Conservation (phyloP, 2,797 vertebrate genomes). For the Hemitrygon akajei region DNA sequence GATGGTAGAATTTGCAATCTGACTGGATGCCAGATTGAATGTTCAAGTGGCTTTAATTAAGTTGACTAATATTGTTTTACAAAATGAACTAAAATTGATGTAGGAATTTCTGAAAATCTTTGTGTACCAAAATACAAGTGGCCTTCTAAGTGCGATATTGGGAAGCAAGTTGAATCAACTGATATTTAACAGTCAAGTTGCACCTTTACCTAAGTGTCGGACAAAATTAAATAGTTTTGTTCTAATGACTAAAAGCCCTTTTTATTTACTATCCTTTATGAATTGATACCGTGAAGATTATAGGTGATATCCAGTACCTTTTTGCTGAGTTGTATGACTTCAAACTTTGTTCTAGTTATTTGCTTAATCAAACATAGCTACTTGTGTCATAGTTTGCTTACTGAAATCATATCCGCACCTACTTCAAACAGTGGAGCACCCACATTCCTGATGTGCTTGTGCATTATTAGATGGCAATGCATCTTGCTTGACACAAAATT, state of each 20-base stretch:
- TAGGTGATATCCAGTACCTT: not conserved
- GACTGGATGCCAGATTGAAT: not conserved
- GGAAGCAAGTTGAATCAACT: no score
- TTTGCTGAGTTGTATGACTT: not conserved
- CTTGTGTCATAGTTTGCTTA: not conserved
- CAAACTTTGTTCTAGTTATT: not conserved
- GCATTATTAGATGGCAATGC: not conserved
- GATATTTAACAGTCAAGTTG: no score
- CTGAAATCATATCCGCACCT: not conserved
- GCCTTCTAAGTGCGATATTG: no score
- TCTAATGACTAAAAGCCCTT: not conserved
- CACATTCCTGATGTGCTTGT: not conserved
- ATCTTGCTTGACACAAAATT: not conserved
- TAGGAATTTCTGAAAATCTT: not conserved
- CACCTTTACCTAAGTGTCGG: no score
- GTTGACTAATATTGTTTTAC: not conserved
- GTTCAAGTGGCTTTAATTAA: not conserved
- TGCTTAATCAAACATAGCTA: not conserved
- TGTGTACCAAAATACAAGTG: no score
- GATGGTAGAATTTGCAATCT: not conserved
- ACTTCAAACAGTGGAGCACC: not conserved
- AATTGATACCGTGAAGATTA: not conserved
- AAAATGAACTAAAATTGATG: not conserved
- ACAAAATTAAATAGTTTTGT: no score
- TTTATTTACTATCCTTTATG: not conserved